Evolutionary conservation across 2,113 vertebrate species (phyloP).

Genomic region (Penelope pileata): DNA sequence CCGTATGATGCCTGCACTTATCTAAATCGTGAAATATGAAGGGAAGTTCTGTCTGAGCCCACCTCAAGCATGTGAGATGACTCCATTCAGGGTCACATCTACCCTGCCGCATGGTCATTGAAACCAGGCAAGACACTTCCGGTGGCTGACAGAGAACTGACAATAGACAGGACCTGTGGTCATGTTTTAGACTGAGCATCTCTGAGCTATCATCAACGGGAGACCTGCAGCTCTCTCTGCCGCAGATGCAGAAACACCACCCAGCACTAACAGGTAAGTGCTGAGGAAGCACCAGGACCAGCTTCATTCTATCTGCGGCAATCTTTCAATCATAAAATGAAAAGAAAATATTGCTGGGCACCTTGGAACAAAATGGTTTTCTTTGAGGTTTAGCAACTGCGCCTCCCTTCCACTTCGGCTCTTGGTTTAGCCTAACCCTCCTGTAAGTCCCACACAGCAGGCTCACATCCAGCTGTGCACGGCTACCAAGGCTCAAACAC

Average conservation of each 20-base stretch:
- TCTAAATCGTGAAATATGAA: background rate
- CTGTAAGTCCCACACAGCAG: background rate
- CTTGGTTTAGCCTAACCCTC: background rate
- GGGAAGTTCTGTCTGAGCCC: background rate
- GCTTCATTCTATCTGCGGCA: background rate
- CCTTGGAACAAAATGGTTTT: background rate
- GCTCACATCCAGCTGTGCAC: background rate
- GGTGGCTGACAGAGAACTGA: background rate
- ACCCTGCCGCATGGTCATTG: background rate
- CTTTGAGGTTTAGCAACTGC: background rate
- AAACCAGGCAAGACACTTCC: background rate
- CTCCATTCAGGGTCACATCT: background rate
- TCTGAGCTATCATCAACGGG: rapidly evolving
- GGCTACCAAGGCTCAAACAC: background rate
- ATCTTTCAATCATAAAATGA: slow-evolving; percentile 22
- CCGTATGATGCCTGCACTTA: background rate
- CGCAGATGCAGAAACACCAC: background rate
- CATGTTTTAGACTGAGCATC: background rate
- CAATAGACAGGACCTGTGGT: background rate
- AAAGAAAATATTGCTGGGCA: background rate
- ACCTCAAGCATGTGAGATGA: background rate
- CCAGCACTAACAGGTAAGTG: background rate
- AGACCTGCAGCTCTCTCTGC: background rate
- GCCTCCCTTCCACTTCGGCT: background rate
- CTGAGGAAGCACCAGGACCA: background rate